Percentiles rank a stretch among this genome's conserved stretches.
phyloP scores from a whole-genome alignment of 2,888 invertebrate species.

The Cheilosia soror region DNA sequence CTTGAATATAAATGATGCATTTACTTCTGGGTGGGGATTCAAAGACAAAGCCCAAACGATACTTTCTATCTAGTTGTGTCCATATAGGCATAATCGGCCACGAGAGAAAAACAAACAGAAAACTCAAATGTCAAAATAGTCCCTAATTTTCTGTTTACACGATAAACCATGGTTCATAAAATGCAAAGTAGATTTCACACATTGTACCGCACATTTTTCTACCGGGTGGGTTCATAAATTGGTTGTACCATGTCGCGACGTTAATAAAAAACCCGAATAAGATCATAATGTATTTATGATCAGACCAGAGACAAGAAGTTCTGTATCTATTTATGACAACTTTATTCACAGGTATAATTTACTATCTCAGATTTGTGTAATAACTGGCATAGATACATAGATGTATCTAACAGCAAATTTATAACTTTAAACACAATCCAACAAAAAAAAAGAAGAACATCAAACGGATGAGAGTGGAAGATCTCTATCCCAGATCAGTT shows the following conservation, averaged over 20 bases:
- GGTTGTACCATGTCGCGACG: constrained; percentile 33
- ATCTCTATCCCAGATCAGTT: constrained; percentile 45
- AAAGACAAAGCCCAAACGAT: neutral
- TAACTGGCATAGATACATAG: constrained; percentile 6
- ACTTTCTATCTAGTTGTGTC: neutral
- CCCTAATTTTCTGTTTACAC: constrained; percentile 53
- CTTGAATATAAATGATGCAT: constrained; percentile 45
- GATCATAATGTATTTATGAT: constrained; percentile 66
- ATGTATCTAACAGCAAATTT: constrained; percentile 29
- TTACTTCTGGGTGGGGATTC: constrained; percentile 42
- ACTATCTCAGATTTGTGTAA: constrained; percentile 18
- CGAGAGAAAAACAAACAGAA: constrained; percentile 11
- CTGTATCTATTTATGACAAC: constrained; percentile 17
- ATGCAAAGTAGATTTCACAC: constrained; percentile 65
- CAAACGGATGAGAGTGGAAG: constrained; percentile 21
- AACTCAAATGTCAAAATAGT: constrained; percentile 11
- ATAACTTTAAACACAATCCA: neutral
- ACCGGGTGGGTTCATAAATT: constrained; percentile 26
- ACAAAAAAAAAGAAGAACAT: no score
- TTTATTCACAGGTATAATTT: constrained; percentile 39
- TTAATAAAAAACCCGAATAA: constrained; percentile 53
- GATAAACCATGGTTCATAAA: constrained; percentile 52
- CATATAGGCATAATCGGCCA: constrained; percentile 1
- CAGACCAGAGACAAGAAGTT: constrained; percentile 10
- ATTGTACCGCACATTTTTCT: constrained; percentile 5